Evolutionary conservation across 2,888 invertebrate genomes (phyloP), one percentile per base, ranked within the genome.

Genomic region (Ochropleura plecta): DNA sequence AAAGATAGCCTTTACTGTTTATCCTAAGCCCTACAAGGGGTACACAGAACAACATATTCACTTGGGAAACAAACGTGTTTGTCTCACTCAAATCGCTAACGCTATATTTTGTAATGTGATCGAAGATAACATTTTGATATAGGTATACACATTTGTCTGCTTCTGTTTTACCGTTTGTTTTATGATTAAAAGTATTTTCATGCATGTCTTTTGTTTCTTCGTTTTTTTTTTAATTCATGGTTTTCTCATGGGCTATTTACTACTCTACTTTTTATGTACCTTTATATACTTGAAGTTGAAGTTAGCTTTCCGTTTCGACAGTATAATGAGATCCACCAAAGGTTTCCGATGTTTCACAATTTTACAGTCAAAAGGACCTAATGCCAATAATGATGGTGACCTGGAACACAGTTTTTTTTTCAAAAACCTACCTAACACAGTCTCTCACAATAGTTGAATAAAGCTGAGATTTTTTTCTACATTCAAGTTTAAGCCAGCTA

Each of bases 11-110:
- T 72, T 83, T 66, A 71, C 62, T 69, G 79, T 55, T 69, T 65
- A 63, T 59, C 69, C 55, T 68, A 30, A 78, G 48, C 86, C 83
- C 60, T 77, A 68, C n/a, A 82, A 53, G 83, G 79, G 67, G 73
- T 64, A 75, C 65, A 76, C 65, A 70, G 69, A 67, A 73, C 79
- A 73, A 82, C 82, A 85, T 85, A 82, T 82, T 82, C 82, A 85
- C 60, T 49, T 20, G 42, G 44, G 44, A 67, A 73, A 69, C 59
- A 76, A 70, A 78, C 60, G 30, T 82, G 60, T 83, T 83, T 82
- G 82, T 82, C 73, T 73, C 53, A 73, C 79, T 82, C 67, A 82
- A 86, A 73, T 53, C 40, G 57, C 20, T 63, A 20, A 46, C 20
- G 65, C 18, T 59, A 42, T 75, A 75, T 71, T 71, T 63, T 71